Evolutionary conservation across 2,888 invertebrate species (phyloP).

Genomic region (Aphidoletes aphidimyza): DNA sequence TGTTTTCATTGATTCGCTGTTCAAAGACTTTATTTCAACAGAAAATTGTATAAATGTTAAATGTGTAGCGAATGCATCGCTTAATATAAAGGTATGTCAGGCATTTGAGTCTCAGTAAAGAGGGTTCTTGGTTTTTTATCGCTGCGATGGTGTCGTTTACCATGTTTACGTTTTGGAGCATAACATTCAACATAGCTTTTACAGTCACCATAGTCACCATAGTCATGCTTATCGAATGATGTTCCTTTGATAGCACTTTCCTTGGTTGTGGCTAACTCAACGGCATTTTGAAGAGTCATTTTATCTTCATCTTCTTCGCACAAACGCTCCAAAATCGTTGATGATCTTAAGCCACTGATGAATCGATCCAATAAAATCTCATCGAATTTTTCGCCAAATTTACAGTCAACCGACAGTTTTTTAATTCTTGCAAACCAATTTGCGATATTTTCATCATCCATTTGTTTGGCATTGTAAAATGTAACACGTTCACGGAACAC

Average conservation of each 20-base stretch:
- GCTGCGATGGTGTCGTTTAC: not conserved
- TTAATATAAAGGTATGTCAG: too few species aligned
- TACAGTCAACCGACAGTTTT: conserved; percentile 59
- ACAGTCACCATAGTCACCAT: not conserved
- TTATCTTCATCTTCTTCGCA: conserved; percentile 56
- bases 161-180: not conserved
- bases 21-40: not conserved
- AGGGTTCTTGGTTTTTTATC: not conserved
- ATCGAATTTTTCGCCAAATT: conserved; percentile 58
- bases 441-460: conserved; percentile 57
- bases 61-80: too few species aligned
- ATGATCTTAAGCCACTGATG: conserved; percentile 54
- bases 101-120: too few species aligned
- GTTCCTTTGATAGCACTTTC: conserved; percentile 52
- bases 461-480: conserved; percentile 59
- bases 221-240: too few species aligned
- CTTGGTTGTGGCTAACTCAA: conserved; percentile 55
- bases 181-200: too few species aligned
- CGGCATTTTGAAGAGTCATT: conserved; percentile 55
- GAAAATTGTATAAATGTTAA: too few species aligned
- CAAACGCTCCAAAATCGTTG: conserved; percentile 55
- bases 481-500: conserved; percentile 58
- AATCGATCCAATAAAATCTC: conserved; percentile 55
- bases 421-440: conserved; percentile 58
- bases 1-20: too few species aligned